phyloP scores from a whole-genome alignment of 1,140 invertebrate species.

The Plutomurus gul region DNA sequence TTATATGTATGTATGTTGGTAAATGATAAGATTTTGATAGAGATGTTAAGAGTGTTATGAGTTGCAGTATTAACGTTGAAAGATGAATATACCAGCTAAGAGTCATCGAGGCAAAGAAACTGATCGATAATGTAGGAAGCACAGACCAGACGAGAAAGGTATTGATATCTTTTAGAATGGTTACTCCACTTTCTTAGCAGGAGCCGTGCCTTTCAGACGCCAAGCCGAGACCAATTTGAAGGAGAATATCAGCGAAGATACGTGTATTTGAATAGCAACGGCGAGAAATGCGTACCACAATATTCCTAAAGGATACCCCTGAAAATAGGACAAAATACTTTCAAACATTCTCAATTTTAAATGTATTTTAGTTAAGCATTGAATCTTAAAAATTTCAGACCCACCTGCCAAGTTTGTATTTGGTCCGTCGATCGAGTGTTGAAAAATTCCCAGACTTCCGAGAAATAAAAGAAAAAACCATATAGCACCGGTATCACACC shows the following conservation, averaged over 20 bases:
- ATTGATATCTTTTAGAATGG: constrained; percentile 29
- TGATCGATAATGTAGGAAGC: constrained; percentile 5
- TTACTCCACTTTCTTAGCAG: constrained; percentile 59
- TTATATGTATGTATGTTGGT: too few species aligned
- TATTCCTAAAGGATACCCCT: constrained; percentile 88
- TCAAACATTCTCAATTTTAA: too few species aligned
- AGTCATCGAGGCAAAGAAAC: background rate
- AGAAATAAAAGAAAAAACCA: constrained; percentile 78
- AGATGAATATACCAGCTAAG: background rate
- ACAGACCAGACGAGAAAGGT: background rate
- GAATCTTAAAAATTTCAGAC: constrained; percentile 48
- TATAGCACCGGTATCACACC: constrained; percentile 81
- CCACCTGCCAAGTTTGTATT: constrained; percentile 79
- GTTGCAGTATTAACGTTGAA: background rate
- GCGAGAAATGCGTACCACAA: constrained; percentile 93
- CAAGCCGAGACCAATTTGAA: constrained; percentile 83
- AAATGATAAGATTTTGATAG: background rate
- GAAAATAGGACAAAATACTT: constrained; percentile 58
- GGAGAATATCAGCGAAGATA: constrained; percentile 86
- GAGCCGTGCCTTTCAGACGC: constrained; percentile 69
- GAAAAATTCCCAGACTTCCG: constrained; percentile 81
- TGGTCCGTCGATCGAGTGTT: constrained; percentile 69
- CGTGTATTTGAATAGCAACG: constrained; percentile 85
- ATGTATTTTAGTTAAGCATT: too few species aligned
- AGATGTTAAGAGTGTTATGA: background rate